Percentiles rank a stretch among this genome's conserved stretches.
Evolutionary conservation across 2,888 invertebrate species (phyloP).

Genomic region (Erebia aethiops): DNA sequence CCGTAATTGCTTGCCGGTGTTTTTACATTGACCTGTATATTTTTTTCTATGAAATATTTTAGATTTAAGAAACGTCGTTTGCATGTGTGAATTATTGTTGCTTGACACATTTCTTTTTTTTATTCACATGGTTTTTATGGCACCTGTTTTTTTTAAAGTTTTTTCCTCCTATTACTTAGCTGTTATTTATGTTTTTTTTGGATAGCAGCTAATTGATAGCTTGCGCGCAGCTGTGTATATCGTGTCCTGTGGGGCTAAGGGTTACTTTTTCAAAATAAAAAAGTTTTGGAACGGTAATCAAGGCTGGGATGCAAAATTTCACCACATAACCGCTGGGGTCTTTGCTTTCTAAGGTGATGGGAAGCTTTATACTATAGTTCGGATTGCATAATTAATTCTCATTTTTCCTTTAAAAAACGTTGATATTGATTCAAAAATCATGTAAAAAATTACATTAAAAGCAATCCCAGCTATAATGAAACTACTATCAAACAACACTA

Average conservation of each 20-base stretch:
- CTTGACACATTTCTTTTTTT: constrained; percentile 43
- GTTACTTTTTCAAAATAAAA: constrained; percentile 49
- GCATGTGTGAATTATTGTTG: constrained; percentile 44
- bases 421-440: not conserved
- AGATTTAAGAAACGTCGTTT: constrained; percentile 23
- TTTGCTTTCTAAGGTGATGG: constrained; percentile 75
- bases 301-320: constrained; percentile 49
- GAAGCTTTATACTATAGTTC: constrained; percentile 50
- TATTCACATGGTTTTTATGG: constrained; percentile 44
- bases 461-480: constrained; percentile 50
- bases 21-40: constrained; percentile 4
- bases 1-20: not conserved
- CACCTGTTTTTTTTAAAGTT: constrained; percentile 47
- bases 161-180: constrained; percentile 62
- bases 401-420: not conserved
- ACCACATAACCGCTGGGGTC: constrained; percentile 68
- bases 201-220: constrained; percentile 76
- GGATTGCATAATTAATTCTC: constrained; percentile 38
- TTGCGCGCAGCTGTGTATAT: constrained; percentile 80
- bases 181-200: constrained; percentile 62
- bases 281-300: constrained; percentile 33
- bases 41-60: constrained; percentile 2
- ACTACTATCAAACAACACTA: constrained; percentile 27
- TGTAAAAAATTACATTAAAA: constrained; percentile 12
- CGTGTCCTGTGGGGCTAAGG: constrained; percentile 75